Conservation (phyloP, 2,797 vertebrate genomes). For the Merluccius polli region DNA sequence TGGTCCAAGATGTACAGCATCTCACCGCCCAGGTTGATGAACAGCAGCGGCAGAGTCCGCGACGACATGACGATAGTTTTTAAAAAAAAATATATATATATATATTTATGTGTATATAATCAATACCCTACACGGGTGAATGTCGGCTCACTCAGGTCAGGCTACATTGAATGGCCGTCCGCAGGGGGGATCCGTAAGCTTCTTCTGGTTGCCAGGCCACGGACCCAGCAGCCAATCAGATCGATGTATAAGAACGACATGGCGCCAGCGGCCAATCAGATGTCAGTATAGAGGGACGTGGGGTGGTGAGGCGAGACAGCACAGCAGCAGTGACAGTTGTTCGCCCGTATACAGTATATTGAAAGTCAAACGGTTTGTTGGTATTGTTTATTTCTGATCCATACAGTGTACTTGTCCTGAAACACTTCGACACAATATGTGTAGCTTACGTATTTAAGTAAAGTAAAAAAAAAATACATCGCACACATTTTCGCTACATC, state of each 20-base stretch:
- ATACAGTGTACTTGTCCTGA: neutral
- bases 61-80: slow-evolving; percentile 72
- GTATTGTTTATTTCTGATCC: neutral
- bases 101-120: too few relatives aligned
- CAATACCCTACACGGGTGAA: neutral
- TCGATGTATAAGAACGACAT: neutral
- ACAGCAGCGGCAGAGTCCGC: slow-evolving; percentile 89
- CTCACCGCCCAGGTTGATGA: slow-evolving; percentile 96
- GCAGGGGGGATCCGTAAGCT: slow-evolving; percentile 34
- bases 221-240: slow-evolving; percentile 63
- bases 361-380: neutral
- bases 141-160: neutral
- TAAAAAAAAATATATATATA: too few relatives aligned
- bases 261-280: neutral
- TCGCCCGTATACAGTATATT: too few relatives aligned
- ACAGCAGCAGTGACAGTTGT: too few relatives aligned
- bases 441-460: neutral
- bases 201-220: slow-evolving; percentile 79
- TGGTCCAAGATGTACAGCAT: slow-evolving; percentile 99
- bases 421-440: neutral
- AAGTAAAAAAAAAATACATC: neutral
- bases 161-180: neutral
- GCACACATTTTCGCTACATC: neutral
- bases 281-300: neutral
- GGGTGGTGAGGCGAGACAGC: neutral